These are phyloP conservation scores for Xestia sexstrigata DNA, from an alignment of 2,888 invertebrate genomes.

Conservation along the genomic window DNA sequence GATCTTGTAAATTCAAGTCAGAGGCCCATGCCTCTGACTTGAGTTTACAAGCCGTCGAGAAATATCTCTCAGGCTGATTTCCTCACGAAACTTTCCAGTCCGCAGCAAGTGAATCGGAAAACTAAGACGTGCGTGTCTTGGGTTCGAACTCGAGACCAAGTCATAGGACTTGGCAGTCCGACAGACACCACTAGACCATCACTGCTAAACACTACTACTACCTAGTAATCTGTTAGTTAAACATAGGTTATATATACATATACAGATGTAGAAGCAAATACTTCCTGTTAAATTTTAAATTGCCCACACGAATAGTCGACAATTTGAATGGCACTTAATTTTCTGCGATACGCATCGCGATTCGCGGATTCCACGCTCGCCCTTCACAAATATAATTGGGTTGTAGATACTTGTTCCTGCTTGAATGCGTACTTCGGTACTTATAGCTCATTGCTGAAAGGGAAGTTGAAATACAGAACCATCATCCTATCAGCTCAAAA, in stretches of 20 bases:
- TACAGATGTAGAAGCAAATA: neutral
- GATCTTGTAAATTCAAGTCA: too few relatives aligned
- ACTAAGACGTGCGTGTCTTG: too few relatives aligned
- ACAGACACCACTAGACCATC: too few relatives aligned
- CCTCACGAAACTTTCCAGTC: too few relatives aligned
- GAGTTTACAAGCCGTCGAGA: too few relatives aligned
- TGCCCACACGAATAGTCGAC: neutral
- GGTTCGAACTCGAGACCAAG: too few relatives aligned
- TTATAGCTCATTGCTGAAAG: neutral
- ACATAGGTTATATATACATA: neutral
- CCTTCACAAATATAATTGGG: neutral
- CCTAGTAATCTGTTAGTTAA: neutral
- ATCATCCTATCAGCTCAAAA: neutral
- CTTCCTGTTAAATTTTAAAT: slow-evolving; percentile 16
- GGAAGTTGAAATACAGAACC: neutral
- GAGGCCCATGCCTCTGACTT: too few relatives aligned
- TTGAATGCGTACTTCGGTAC: neutral
- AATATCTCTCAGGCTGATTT: too few relatives aligned
- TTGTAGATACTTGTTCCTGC: neutral
- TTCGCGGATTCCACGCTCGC: neutral
- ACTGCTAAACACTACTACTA: too few relatives aligned
- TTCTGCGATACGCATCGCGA: neutral
- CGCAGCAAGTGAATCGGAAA: too few relatives aligned
- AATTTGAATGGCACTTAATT: slow-evolving; percentile 1
- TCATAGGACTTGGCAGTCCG: too few relatives aligned